Percentiles rank a stretch among this genome's conserved stretches.
phyloP scores from a whole-genome alignment of 2,888 invertebrate species.

The Augiades crinisus region DNA sequence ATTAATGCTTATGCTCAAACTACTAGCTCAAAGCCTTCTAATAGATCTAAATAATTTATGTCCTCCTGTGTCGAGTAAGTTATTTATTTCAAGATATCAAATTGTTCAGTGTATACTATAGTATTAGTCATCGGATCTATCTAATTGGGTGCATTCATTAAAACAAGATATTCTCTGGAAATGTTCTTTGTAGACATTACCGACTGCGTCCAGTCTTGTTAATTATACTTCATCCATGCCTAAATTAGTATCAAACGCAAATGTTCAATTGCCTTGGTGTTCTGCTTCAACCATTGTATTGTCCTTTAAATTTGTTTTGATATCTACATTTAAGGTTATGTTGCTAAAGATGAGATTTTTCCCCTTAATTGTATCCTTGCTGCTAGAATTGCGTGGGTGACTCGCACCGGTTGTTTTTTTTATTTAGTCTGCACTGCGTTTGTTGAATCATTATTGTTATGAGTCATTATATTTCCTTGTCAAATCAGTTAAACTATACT shows the following conservation, averaged over 20 bases:
- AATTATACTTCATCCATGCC: slow-evolving; percentile 24
- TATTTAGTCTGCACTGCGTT: not conserved
- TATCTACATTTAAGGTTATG: slow-evolving; percentile 27
- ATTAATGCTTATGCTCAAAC: no score
- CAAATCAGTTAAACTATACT: no score
- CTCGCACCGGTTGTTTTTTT: slow-evolving; percentile 1
- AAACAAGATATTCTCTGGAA: slow-evolving; percentile 19
- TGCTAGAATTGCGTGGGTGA: slow-evolving; percentile 6
- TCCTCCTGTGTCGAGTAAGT: no score
- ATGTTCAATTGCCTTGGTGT: slow-evolving; percentile 24
- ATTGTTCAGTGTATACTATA: not conserved
- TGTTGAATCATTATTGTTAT: not conserved
- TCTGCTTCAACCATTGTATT: slow-evolving; percentile 24
- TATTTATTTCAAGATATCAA: not conserved
- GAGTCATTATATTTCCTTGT: no score
- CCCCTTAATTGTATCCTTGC: slow-evolving; percentile 21
- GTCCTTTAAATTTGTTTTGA: slow-evolving; percentile 27
- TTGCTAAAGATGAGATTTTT: slow-evolving; percentile 25
- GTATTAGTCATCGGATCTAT: slow-evolving; percentile 16
- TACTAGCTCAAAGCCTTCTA: no score
- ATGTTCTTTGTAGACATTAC: slow-evolving; percentile 23
- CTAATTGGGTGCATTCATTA: slow-evolving; percentile 23
- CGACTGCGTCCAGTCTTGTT: slow-evolving; percentile 21
- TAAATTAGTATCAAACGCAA: slow-evolving; percentile 24
- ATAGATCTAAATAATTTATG: no score